A percentile compares a stretch with the other conserved stretches of the same genome.
phyloP scores from a whole-genome alignment of 2,888 invertebrate species.

The Sinhomidia bicolor region DNA sequence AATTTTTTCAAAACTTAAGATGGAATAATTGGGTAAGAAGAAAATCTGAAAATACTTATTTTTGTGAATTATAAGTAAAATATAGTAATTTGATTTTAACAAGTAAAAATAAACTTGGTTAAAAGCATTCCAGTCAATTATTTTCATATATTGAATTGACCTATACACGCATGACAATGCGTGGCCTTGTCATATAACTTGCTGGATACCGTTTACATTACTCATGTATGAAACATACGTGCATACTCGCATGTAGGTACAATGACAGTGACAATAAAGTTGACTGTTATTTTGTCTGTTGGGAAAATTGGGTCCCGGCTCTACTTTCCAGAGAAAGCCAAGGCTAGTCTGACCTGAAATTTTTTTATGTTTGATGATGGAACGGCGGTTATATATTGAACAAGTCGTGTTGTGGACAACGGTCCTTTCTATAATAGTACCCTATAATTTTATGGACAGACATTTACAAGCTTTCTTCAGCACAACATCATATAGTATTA shows the following conservation, averaged over 20 bases:
- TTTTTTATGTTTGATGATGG: not conserved
- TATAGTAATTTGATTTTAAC: too few species aligned
- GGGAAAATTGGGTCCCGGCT: slow-evolving; percentile 43
- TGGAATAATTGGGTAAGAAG: too few species aligned
- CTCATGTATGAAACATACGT: not conserved
- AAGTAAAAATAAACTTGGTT: too few species aligned
- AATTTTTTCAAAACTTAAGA: too few species aligned
- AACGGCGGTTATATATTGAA: not conserved
- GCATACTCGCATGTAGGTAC: not conserved
- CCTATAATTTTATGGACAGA: not conserved
- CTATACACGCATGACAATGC: too few species aligned
- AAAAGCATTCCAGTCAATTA: too few species aligned
- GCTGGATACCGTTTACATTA: not conserved
- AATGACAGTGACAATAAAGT: not conserved
- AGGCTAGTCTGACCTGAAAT: slow-evolving; percentile 58
- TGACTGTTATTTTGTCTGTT: not conserved
- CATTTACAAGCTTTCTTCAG: too few species aligned
- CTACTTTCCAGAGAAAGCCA: slow-evolving; percentile 49
- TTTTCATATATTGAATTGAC: too few species aligned
- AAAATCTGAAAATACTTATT: too few species aligned
- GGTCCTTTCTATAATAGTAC: not conserved
- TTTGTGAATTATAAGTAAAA: too few species aligned
- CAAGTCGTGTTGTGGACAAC: too few species aligned
- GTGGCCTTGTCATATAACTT: not conserved
- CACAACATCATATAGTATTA: too few species aligned